Evolutionary conservation across 2,797 vertebrate genomes (phyloP).

Genomic region (Periparus ater): DNA sequence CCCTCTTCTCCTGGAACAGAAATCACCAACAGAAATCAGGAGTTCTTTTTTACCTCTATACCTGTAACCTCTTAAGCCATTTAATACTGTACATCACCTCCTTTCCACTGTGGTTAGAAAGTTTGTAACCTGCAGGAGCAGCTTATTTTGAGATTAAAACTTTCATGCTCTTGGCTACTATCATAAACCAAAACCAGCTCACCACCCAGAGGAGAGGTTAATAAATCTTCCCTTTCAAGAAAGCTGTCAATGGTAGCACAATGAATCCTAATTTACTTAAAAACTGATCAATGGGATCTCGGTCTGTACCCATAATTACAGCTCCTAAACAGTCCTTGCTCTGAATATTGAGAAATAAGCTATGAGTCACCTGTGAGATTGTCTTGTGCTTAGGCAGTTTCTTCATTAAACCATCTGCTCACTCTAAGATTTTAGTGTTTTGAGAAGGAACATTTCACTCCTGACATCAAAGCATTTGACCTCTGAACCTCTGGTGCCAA

Average conservation of each 20-base stretch:
- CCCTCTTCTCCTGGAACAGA: neutral
- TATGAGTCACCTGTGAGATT: constrained; percentile 76
- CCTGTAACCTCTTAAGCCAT: neutral
- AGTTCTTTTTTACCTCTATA: neutral
- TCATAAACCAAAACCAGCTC: neutral
- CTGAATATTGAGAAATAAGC: constrained; percentile 74
- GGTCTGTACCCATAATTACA: neutral
- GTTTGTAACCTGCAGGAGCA: neutral
- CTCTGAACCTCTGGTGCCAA: constrained; percentile 49
- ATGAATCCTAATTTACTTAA: neutral
- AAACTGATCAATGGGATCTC: neutral
- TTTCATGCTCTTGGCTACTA: neutral
- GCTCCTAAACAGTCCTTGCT: neutral
- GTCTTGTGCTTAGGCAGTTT: constrained; percentile 20
- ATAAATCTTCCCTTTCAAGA: neutral
- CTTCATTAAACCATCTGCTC: constrained; percentile 71
- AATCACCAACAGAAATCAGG: neutral
- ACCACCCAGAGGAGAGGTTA: neutral
- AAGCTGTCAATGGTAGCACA: neutral
- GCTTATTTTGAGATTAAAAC: neutral
- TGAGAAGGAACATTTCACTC: constrained; percentile 58
- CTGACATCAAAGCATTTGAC: constrained; percentile 74
- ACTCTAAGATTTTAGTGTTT: constrained; percentile 50
- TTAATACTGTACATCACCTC: neutral
- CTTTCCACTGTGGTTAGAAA: neutral